Base-by-base conservation (phyloP, 2,888 invertebrate genomes). In the Phaonia tiefii region DNA sequence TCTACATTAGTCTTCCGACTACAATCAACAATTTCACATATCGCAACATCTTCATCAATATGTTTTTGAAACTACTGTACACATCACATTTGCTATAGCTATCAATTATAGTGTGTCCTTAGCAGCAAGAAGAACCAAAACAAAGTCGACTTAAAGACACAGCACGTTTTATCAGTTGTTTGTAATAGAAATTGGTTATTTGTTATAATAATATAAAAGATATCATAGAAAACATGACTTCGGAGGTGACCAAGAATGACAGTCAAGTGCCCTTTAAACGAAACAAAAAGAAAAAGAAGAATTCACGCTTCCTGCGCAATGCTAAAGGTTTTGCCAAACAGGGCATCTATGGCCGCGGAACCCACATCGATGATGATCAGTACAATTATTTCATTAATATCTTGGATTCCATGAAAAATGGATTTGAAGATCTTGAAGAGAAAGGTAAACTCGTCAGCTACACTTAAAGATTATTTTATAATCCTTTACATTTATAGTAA, bases 361-460 rank as follows among this genome's bases (percentile, higher is more conserved):
- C 93, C 0, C 92, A 94, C 85, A 92, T 96, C 67, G 93, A 95
- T 37, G 92, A 93, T 5, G 95, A 96, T 80, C 93, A 94, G 4
- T 96, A 95, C 85, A 93, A 94, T 84, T 96, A 96, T 88, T 95
- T 96, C 87, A 92, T 96, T 7, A 93, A 94, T 51, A 94, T 96
- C 80, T 91, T 96, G 86, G 95, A 96, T 86, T 91, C 93, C 0
- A 93, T 95, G 88, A 93, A 93, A 81, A 92, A 93, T 72, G 94
- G 93, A 1, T 94, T 95, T 83, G 92, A 94, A 15, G 92, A 92
- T 54, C 92, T 93, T 4, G 95, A 95, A n/a, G 95, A 96, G 79
- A 94, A 94, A 91, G 91, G 95, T 95, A 89, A 90, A 90, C 88
- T 25, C 70, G 3, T 0, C n/a, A n/a, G n/a, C n/a, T n/a, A n/a